Evolutionary conservation across 2,888 invertebrate genomes (phyloP).

Genomic region (Ypsolopha scabrella): DNA sequence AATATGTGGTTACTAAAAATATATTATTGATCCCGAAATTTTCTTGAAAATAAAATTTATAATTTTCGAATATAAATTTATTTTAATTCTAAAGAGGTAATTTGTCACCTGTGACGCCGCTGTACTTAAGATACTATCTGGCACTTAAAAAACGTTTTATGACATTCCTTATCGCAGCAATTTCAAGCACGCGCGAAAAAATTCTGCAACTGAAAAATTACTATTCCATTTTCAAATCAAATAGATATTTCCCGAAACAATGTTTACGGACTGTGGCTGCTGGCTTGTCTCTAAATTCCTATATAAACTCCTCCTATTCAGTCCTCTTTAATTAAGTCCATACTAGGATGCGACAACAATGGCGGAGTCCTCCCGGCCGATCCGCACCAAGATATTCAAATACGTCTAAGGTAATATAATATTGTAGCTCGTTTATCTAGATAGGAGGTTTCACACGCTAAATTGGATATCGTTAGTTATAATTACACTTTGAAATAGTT

Average conservation of each 20-base stretch:
- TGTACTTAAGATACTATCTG: no score
- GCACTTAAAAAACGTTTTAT: no score
- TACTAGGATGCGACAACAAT: conserved; percentile 63
- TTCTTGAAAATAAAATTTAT: no score
- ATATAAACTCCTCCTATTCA: conserved; percentile 57
- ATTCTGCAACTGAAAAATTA: not conserved
- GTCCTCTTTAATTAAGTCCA: conserved; percentile 66
- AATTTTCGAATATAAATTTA: no score
- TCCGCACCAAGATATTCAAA: conserved; percentile 66
- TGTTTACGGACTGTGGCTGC: conserved; percentile 4
- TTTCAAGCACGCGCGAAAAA: no score
- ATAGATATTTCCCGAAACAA: not conserved
- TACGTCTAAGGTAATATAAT: conserved; percentile 63
- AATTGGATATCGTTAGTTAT: conserved; percentile 10
- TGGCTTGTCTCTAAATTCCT: conserved; percentile 48
- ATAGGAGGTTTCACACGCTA: conserved; percentile 8
- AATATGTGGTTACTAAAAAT: no score
- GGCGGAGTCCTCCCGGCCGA: conserved; percentile 37
- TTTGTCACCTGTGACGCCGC: no score
- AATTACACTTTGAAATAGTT: conserved; percentile 9
- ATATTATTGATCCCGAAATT: no score
- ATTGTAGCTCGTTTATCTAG: conserved; percentile 42
- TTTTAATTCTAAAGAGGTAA: no score
- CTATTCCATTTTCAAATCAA: not conserved
- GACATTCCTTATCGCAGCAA: no score